Evolutionary conservation across 2,797 vertebrate genomes (phyloP).

Genomic region (Poeciliopsis presidionis): DNA sequence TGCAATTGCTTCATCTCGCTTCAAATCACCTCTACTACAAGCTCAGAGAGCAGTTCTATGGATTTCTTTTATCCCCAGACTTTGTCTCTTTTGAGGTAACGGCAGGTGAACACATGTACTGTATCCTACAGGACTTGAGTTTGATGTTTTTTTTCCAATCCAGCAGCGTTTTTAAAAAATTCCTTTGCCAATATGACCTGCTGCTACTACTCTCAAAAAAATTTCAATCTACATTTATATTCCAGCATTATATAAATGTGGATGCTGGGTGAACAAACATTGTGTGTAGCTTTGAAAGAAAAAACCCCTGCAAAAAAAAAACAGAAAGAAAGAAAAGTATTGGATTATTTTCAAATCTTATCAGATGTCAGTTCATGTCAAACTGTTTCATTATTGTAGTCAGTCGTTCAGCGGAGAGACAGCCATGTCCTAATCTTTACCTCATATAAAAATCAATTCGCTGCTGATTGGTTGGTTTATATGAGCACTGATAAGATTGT

Average conservation of each 20-base stretch:
- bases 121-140: neutral
- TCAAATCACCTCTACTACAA: neutral
- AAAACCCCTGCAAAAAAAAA: neutral
- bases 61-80: neutral
- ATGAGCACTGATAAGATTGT: neutral
- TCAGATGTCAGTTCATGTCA: neutral
- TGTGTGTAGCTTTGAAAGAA: neutral
- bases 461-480: slow-evolving; percentile 16
- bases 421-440: slow-evolving; percentile 11
- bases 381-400: slow-evolving; percentile 1
- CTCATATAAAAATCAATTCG: slow-evolving; percentile 19
- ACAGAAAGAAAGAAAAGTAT: neutral
- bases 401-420: neutral
- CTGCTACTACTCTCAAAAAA: neutral
- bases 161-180: neutral
- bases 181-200: neutral
- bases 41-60: neutral
- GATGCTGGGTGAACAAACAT: neutral
- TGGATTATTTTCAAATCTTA: neutral
- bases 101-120: neutral
- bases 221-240: neutral
- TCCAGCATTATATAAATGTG: neutral
- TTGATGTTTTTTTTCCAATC: neutral
- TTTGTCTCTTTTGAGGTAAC: neutral
- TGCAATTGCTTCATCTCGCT: neutral